phyloP scores from a whole-genome alignment of 2,888 invertebrate species.

The Rhopalosiphum nymphaeae region DNA sequence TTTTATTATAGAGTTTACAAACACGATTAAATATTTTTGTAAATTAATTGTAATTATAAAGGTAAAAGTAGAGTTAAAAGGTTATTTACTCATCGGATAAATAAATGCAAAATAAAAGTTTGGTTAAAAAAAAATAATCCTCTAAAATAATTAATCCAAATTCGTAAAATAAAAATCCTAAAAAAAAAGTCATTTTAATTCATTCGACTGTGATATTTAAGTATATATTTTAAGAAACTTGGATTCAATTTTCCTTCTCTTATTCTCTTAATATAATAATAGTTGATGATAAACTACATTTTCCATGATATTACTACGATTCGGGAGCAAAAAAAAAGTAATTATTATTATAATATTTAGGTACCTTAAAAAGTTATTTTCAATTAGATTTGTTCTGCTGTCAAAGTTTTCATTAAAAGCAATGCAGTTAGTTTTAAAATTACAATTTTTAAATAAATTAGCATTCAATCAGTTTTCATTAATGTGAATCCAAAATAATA shows the following conservation, averaged over 20 bases:
- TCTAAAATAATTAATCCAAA: neutral
- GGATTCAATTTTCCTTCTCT: conserved; percentile 8
- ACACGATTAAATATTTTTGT: neutral
- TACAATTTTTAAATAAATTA: conserved; percentile 23
- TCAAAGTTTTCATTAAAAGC: conserved; percentile 51
- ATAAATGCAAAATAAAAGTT: conserved; percentile 23
- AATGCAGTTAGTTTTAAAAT: conserved; percentile 38
- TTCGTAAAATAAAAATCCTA: neutral
- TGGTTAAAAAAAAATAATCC: neutral
- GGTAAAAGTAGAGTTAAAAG: neutral
- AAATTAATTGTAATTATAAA: neutral
- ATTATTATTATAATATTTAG: neutral
- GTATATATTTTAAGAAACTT: conserved; percentile 3
- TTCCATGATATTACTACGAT: neutral
- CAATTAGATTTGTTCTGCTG: conserved; percentile 32
- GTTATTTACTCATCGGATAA: neutral
- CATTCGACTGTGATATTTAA: conserved; percentile 1
- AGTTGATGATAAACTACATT: conserved; percentile 30
- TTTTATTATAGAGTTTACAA: neutral
- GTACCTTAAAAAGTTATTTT: conserved; percentile 27
- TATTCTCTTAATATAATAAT: conserved; percentile 16
- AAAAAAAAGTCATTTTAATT: neutral
- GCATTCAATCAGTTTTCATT: conserved; percentile 34
- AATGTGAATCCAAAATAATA: neutral
- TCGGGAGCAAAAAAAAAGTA: neutral